A percentile compares a stretch with the other conserved stretches of the same genome.
Evolutionary conservation across 2,113 vertebrate species (phyloP).

Genomic region (Prunella himalayana): DNA sequence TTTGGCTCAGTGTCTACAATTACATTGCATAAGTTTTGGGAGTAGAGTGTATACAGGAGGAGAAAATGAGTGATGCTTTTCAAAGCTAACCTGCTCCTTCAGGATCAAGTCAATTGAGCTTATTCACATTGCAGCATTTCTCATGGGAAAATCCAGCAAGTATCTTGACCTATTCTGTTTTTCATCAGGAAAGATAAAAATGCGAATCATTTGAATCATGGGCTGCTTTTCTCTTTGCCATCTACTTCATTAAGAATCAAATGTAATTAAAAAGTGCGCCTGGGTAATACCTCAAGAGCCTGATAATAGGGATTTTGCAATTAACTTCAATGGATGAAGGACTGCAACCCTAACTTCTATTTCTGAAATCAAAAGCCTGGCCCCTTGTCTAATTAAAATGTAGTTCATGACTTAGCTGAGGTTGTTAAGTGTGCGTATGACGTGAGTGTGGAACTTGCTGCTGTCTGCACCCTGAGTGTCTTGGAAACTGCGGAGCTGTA

Average conservation of each 20-base stretch:
- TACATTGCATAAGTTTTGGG: not conserved
- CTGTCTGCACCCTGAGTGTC: not conserved
- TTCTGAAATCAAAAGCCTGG: constrained; percentile 54
- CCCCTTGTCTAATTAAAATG: constrained; percentile 53
- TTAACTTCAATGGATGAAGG: constrained; percentile 54
- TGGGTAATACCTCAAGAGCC: constrained; percentile 48
- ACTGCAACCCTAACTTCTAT: constrained; percentile 47
- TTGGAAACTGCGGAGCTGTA: not conserved
- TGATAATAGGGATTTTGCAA: constrained; percentile 58
- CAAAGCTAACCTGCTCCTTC: constrained; percentile 37
- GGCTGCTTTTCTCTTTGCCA: constrained; percentile 39
- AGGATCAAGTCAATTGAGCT: constrained; percentile 32
- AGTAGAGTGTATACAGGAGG: not conserved
- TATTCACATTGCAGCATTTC: constrained; percentile 40
- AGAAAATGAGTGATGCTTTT: constrained; percentile 42
- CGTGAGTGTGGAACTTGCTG: not conserved
- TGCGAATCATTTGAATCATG: constrained; percentile 20
- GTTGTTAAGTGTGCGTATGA: not conserved
- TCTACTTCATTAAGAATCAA: constrained; percentile 57
- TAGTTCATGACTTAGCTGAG: constrained; percentile 25
- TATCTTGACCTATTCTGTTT: constrained; percentile 54
- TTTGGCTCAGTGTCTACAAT: constrained; percentile 9
- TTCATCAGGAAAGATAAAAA: constrained; percentile 55
- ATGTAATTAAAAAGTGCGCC: constrained; percentile 60
- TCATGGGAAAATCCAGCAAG: constrained; percentile 60